Conservation (phyloP, 2,113 vertebrate species). For the Tragelaphus buxtoni region DNA sequence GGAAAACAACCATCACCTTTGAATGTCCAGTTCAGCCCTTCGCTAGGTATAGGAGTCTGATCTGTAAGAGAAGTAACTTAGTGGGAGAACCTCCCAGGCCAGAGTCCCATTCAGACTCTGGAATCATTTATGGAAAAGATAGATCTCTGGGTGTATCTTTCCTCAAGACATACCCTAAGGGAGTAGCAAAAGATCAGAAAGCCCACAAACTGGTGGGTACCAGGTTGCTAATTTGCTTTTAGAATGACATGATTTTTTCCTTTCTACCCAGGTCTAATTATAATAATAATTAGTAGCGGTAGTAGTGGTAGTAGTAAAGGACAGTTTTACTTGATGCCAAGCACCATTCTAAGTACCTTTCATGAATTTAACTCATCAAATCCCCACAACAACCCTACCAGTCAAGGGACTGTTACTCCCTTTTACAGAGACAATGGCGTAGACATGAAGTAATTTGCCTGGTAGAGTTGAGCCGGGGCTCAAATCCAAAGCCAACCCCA, state of each 20-base stretch:
- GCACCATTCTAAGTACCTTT: neutral
- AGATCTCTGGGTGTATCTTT: neutral
- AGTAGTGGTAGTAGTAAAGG: neutral
- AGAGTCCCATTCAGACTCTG: neutral
- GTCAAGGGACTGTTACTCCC: too few species aligned
- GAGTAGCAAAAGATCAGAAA: neutral
- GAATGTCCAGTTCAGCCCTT: neutral
- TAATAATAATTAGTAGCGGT: neutral
- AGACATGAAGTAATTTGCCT: neutral
- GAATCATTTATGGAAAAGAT: neutral
- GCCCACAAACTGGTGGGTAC: neutral
- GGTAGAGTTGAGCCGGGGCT: neutral
- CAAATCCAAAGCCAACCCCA: accelerated
- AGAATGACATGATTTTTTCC: neutral
- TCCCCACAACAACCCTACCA: neutral
- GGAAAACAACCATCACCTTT: neutral
- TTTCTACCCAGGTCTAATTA: neutral
- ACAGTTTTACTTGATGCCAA: neutral
- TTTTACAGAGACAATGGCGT: neutral
- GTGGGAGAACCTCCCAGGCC: neutral
- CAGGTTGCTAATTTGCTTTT: neutral
- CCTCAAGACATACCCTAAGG: neutral
- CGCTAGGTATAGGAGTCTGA: accelerated
- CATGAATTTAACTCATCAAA: neutral
- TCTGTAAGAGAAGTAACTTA: neutral